Conservation (phyloP, 2,888 invertebrate species). For the Baccha elongata region DNA sequence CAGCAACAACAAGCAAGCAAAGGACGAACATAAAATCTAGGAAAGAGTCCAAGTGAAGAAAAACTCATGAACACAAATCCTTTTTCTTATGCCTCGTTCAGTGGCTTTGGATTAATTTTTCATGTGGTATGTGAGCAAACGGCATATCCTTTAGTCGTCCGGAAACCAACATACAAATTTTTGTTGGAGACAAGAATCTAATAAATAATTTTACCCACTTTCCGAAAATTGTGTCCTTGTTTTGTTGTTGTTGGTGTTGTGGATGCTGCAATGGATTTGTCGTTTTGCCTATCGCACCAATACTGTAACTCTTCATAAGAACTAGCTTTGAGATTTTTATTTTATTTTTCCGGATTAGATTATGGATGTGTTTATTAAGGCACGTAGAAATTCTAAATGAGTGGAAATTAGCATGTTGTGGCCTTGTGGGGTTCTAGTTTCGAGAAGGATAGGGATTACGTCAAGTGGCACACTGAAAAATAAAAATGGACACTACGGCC, state of each 20-base stretch:
- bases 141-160: constrained; percentile 51
- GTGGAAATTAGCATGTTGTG: no score
- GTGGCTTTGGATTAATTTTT: constrained; percentile 63
- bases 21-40: background rate
- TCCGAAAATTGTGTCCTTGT: background rate
- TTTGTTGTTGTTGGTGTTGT: background rate
- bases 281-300: constrained; percentile 31
- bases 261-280: constrained; percentile 38
- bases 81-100: constrained; percentile 46
- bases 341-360: no score
- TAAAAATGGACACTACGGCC: constrained; percentile 40
- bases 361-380: no score
- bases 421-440: no score
- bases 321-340: no score
- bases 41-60: background rate
- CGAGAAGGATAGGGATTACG: no score
- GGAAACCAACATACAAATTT: constrained; percentile 47
- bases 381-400: constrained; percentile 17
- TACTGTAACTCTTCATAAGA: background rate
- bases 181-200: constrained; percentile 39
- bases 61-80: constrained; percentile 44
- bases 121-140: constrained; percentile 62
- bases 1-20: background rate
- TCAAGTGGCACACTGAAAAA: constrained; percentile 47
- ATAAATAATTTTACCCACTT: constrained; percentile 51